Base-by-base conservation (phyloP, 2,113 vertebrate genomes). In the Megaceryle maxima region DNA sequence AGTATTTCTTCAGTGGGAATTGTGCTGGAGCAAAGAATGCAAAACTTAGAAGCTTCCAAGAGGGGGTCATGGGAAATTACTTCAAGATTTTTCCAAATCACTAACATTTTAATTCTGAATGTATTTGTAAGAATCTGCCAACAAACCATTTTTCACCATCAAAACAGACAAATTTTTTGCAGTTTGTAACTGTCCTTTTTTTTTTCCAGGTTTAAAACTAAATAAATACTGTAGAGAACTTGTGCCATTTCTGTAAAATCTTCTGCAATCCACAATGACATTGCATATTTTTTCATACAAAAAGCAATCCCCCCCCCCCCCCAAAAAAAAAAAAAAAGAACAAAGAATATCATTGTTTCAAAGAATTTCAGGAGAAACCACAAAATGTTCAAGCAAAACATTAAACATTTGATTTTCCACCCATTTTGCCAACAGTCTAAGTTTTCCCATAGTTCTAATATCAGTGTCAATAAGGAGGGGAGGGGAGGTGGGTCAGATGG, bases 331-430 rank as follows among this genome's bases (percentile, higher is more conserved):
- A 35, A 37, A 37, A 37, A 37, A 33, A 41, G 59, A 96, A 94
- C 83, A 95, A 96, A 96, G 84, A 91, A 94, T 67, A 74, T 59
- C 87, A 97, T 97, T 96, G 94, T 97, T 97, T 96, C 95, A 35
- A 95, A 91, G 95, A 96, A 97, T 94, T 95, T 97, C 94, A 95
- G 93, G 92, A 93, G 95, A 97, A 97, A 95, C 96, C 94, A 96
- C 96, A 94, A 96, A 96, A 95, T 92, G 91, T 95, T 97, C 94
- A 97, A 95, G 90, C 31, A 96, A 97, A 97, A 96, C 91, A 96
- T 96, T 95, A 76, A 96, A 95, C 92, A 64, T 94, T 92, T 94
- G 69, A 94, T 96, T 97, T 97, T 97, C 96, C 94, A 96, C 83
- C 83, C 81, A 26, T 96, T 91, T 89, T 95, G 96, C 96, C 96